These are phyloP conservation scores for Oxyura jamaicensis DNA, from an alignment of 2,113 vertebrate species.

Conservation along the genomic window DNA sequence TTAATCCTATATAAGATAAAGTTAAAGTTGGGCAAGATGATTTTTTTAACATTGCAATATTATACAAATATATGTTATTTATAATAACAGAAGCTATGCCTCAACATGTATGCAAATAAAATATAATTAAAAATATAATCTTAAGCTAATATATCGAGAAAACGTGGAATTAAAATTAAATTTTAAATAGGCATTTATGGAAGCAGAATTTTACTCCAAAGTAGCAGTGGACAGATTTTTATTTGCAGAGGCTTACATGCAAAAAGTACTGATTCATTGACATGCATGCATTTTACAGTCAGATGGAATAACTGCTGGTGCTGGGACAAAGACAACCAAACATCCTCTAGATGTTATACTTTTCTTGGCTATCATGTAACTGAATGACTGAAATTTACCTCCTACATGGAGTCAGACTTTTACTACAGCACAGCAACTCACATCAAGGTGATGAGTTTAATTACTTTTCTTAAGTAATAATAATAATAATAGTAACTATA, in stretches of 20 bases:
- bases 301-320: neutral
- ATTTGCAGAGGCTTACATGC: neutral
- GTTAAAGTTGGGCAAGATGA: neutral
- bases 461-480: neutral
- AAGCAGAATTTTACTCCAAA: neutral
- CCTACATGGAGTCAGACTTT: neutral
- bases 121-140: fast-evolving
- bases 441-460: neutral
- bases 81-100: neutral
- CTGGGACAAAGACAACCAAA: neutral
- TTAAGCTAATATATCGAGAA: neutral
- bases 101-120: neutral
- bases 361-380: neutral
- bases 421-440: neutral
- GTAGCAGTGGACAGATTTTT: neutral
- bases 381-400: neutral
- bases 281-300: neutral
- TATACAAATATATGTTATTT: neutral
- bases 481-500: too few species aligned
- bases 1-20: neutral
- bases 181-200: neutral
- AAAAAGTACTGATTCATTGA: neutral
- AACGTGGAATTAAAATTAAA: neutral
- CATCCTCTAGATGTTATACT: neutral
- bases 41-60: neutral